Percentiles rank a stretch among this genome's conserved stretches.
Conservation (phyloP, 1,140 invertebrate species). For the Rhynchophorus ferrugineus region DNA sequence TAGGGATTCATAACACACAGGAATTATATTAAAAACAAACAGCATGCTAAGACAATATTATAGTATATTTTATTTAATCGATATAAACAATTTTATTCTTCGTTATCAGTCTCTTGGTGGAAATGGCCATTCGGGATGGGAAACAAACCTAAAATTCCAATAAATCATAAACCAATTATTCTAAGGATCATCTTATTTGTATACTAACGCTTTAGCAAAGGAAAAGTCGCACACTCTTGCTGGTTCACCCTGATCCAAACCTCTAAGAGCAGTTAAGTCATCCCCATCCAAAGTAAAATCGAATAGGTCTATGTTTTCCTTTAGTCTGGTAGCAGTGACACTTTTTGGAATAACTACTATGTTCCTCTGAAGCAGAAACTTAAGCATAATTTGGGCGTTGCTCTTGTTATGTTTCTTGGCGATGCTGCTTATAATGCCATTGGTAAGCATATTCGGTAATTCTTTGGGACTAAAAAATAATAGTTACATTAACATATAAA, state of each 20-base stretch:
- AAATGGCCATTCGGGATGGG: neutral
- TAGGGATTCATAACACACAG: too few relatives aligned
- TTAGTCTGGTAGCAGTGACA: constrained; percentile 60
- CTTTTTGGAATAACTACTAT: constrained; percentile 80
- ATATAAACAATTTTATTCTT: too few relatives aligned
- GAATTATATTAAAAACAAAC: too few relatives aligned
- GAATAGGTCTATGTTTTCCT: constrained; percentile 55
- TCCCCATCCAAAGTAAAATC: constrained; percentile 50
- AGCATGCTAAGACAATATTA: too few relatives aligned
- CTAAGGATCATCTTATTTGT: too few relatives aligned
- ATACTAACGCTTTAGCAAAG: neutral
- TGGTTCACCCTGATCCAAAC: constrained; percentile 50
- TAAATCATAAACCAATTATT: too few relatives aligned
- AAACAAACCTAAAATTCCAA: neutral
- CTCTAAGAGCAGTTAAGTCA: constrained; percentile 48
- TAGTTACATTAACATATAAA: neutral
- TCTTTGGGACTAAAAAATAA: neutral
- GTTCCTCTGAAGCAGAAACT: constrained; percentile 64
- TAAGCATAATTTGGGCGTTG: constrained; percentile 69
- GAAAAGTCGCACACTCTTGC: constrained; percentile 36
- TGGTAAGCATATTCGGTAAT: neutral
- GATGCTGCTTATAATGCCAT: constrained; percentile 39
- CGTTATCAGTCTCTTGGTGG: neutral
- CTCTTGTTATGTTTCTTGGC: constrained; percentile 62
- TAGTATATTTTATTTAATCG: too few relatives aligned